Evolutionary conservation across 2,113 vertebrate species (phyloP).

Genomic region (Brachyhypopomus occidentalis): DNA sequence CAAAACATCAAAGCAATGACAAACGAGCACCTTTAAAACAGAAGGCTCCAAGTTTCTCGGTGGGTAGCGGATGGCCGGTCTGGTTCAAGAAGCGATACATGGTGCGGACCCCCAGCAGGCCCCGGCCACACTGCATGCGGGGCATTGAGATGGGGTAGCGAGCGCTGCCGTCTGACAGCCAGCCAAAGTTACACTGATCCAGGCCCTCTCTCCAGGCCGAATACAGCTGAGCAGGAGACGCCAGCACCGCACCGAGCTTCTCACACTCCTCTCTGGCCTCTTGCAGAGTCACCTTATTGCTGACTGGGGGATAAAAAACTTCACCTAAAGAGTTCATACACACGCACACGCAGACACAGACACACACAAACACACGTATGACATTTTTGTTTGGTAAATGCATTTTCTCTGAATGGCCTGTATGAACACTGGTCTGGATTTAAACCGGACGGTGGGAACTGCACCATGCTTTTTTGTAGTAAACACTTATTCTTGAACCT

Average conservation of each 20-base stretch:
- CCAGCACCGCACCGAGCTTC: conserved; percentile 70
- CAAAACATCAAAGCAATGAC: background rate
- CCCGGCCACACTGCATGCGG: conserved; percentile 87
- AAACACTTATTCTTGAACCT: background rate
- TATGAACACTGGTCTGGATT: background rate
- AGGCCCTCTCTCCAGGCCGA: conserved; percentile 90
- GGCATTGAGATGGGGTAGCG: conserved; percentile 90
- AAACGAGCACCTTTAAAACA: conserved; percentile 78
- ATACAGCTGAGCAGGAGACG: conserved; percentile 85
- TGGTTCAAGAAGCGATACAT: conserved; percentile 89
- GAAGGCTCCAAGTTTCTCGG: conserved; percentile 83
- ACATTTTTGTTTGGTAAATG: background rate
- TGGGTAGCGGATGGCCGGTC: conserved; percentile 83
- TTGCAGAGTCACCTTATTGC: conserved; percentile 77
- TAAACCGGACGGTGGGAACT: conserved; percentile 2
- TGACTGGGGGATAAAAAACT: conserved; percentile 79
- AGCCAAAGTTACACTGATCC: conserved; percentile 90
- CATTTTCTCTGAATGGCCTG: background rate
- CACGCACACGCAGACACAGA: background rate
- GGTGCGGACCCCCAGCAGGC: conserved; percentile 89
- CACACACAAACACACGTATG: conserved; percentile 12
- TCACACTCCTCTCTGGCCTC: conserved; percentile 78
- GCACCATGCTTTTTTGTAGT: conserved; percentile 1
- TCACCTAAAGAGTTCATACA: conserved; percentile 73
- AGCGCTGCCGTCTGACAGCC: conserved; percentile 89